These are phyloP conservation scores for Lepidurus arcticus DNA, from an alignment of 1,140 invertebrate species.

Conservation along the genomic window DNA sequence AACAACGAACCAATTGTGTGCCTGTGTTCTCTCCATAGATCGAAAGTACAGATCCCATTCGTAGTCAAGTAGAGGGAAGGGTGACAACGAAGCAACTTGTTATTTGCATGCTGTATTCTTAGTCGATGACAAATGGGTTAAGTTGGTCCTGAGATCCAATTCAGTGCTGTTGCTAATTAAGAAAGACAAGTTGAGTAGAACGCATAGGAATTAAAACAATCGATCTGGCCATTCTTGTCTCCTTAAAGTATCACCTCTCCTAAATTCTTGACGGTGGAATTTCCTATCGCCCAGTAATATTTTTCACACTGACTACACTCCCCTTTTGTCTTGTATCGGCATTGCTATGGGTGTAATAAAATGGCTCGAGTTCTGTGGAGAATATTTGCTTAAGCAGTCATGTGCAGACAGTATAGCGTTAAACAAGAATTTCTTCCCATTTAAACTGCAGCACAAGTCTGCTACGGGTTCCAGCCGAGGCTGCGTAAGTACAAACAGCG, in stretches of 20 bases:
- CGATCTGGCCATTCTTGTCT: too few relatives aligned
- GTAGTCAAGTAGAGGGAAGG: conserved; percentile 5
- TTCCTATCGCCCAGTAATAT: background rate
- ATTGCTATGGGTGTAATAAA: conserved; percentile 22
- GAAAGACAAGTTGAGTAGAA: too few relatives aligned
- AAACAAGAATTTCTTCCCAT: too few relatives aligned
- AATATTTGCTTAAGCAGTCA: background rate
- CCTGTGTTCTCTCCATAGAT: conserved; percentile 11
- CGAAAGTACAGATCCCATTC: background rate
- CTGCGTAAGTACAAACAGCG: too few relatives aligned
- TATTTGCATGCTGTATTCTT: background rate
- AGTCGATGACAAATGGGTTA: too few relatives aligned
- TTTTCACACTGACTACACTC: conserved; percentile 8
- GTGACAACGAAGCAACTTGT: conserved; percentile 1
- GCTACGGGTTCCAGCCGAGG: too few relatives aligned
- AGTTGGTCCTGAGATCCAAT: too few relatives aligned
- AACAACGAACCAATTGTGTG: conserved; percentile 19
- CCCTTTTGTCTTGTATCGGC: conserved; percentile 7
- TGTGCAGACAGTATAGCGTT: background rate
- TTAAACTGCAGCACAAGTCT: too few relatives aligned
- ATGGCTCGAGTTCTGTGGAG: conserved; percentile 1
- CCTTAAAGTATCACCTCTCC: too few relatives aligned
- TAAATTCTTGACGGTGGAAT: background rate
- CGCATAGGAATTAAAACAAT: too few relatives aligned
- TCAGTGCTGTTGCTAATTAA: too few relatives aligned